Conservation (phyloP, 2,113 vertebrate genomes). For the Progne subis region DNA sequence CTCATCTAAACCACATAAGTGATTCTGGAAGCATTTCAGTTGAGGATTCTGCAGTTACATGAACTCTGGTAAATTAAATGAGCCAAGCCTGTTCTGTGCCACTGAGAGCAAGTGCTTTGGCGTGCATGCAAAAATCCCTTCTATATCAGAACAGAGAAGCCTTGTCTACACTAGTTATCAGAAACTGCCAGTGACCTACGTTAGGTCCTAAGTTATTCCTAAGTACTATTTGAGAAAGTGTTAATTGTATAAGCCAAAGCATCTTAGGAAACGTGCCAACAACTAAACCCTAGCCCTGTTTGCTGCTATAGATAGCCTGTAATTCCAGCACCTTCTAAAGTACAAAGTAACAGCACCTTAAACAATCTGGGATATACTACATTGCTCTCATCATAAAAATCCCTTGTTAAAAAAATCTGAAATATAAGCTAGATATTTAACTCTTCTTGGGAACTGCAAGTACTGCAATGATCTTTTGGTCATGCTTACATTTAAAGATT, state of each 20-base stretch:
- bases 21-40: background rate
- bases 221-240: background rate
- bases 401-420: background rate
- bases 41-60: background rate
- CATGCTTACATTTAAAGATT: background rate
- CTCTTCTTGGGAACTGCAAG: background rate
- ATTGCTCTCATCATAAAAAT: background rate
- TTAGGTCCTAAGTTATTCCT: background rate
- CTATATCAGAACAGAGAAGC: background rate
- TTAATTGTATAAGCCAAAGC: background rate
- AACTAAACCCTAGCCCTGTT: background rate
- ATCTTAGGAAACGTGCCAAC: background rate
- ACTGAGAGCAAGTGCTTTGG: background rate
- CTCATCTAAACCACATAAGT: background rate
- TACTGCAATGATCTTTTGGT: background rate
- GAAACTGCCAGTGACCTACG: background rate
- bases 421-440: background rate
- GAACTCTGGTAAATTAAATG: background rate
- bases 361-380: background rate
- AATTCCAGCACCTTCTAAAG: background rate
- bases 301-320: background rate
- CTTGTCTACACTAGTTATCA: background rate
- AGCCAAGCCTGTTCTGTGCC: background rate
- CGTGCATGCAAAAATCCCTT: background rate
- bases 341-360: background rate